These are phyloP conservation scores for Lepidotrigona ventralis DNA, from an alignment of 1,140 invertebrate genomes.

Conservation along the genomic window DNA sequence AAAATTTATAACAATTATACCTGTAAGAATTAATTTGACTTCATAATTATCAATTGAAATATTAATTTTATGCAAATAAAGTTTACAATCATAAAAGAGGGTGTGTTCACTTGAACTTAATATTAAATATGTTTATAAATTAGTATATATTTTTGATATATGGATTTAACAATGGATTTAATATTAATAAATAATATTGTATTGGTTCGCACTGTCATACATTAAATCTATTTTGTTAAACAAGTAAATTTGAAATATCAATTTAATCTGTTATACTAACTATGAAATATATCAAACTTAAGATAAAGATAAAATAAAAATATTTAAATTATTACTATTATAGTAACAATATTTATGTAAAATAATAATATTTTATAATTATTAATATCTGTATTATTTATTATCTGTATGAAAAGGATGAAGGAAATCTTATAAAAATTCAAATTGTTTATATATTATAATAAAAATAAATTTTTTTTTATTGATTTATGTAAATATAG, in stretches of 20 bases:
- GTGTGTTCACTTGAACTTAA: not conserved
- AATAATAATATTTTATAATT: not conserved
- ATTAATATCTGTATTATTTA: not conserved
- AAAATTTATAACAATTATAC: not conserved
- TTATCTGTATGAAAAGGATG: not conserved
- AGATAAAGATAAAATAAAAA: not conserved
- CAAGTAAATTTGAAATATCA: not conserved
- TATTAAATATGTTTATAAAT: not conserved
- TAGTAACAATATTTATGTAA: not conserved
- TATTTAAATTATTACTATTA: not conserved
- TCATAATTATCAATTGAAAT: not conserved
- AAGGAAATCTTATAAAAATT: not conserved
- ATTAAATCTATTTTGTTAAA: not conserved
- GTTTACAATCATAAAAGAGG: not conserved
- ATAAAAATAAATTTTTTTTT: slow-evolving; percentile 8
- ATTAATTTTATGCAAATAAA: not conserved
- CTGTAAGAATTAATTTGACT: not conserved
- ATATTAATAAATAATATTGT: not conserved
- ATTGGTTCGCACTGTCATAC: not conserved
- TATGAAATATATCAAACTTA: not conserved
- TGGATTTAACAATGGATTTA: not conserved
- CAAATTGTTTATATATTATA: not conserved
- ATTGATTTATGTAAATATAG: not conserved
- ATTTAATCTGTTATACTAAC: not conserved
- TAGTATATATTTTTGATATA: not conserved